Evolutionary conservation across 1,140 invertebrate genomes (phyloP).

Genomic region (Euborellia annulipes): DNA sequence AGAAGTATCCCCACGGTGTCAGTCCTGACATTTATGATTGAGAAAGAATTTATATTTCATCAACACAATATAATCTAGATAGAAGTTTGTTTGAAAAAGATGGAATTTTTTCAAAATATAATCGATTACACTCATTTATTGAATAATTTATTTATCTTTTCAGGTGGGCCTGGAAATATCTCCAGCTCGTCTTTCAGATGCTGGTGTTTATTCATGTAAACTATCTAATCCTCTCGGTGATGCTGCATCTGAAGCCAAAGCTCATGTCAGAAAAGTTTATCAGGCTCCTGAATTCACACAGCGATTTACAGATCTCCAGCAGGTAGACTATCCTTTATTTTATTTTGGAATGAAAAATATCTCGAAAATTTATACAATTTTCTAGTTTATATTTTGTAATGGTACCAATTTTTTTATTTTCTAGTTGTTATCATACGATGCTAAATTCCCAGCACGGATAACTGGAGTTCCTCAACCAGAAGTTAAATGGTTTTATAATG

Average conservation of each 20-base stretch:
- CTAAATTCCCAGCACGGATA: slow-evolving; percentile 65
- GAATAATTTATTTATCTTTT: slow-evolving; percentile 12
- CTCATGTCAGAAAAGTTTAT: slow-evolving; percentile 60
- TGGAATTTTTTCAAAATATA: too few species aligned
- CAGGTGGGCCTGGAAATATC: slow-evolving; percentile 60
- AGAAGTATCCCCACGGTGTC: too few species aligned
- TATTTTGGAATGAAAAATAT: neutral
- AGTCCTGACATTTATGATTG: too few species aligned
- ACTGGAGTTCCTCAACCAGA: slow-evolving; percentile 76
- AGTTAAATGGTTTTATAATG: slow-evolving; percentile 69
- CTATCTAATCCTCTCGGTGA: slow-evolving; percentile 59
- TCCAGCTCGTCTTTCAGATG: slow-evolving; percentile 48
- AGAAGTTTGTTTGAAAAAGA: too few species aligned
- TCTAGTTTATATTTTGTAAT: neutral
- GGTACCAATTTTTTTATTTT: slow-evolving; percentile 10
- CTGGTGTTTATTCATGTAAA: slow-evolving; percentile 58
- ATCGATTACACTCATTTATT: too few species aligned
- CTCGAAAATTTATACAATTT: neutral
- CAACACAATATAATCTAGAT: too few species aligned
- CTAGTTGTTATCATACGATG: slow-evolving; percentile 53
- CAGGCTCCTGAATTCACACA: slow-evolving; percentile 67
- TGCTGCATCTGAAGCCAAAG: slow-evolving; percentile 46
- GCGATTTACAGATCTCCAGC: slow-evolving; percentile 67
- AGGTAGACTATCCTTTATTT: slow-evolving; percentile 31
- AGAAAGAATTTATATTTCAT: too few species aligned